These are phyloP conservation scores for Anneissia japonica DNA, from an alignment of 35 echinoderm and acorn worm species.

Conservation along the genomic window DNA sequence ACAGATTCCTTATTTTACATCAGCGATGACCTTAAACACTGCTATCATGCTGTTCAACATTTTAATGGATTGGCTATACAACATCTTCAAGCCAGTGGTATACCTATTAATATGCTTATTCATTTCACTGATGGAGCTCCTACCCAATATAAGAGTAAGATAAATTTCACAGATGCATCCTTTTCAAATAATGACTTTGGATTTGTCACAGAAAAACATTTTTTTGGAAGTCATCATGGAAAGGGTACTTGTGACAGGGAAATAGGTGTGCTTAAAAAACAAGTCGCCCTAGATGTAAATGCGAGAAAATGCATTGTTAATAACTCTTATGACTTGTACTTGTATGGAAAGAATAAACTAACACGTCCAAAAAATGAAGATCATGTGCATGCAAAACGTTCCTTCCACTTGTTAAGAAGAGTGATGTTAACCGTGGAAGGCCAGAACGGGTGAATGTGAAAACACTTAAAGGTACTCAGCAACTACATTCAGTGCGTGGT, in stretches of 20 bases:
- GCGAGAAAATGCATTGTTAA: not conserved
- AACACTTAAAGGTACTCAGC: not conserved
- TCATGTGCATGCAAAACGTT: constrained; percentile 2
- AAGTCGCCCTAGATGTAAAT: not conserved
- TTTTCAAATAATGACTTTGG: constrained; percentile 22
- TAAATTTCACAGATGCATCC: constrained; percentile 23
- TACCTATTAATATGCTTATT: constrained; percentile 15
- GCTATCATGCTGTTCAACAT: constrained; percentile 25
- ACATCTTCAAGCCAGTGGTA: not conserved
- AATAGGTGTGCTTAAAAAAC: constrained; percentile 63
- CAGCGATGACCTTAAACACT: constrained; percentile 22
- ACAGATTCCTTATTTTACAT: constrained; percentile 4
- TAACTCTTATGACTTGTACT: not conserved
- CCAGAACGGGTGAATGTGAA: not conserved
- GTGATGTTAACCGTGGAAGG: not conserved
- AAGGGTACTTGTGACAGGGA: constrained; percentile 57
- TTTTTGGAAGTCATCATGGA: constrained; percentile 54
- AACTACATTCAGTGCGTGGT: not conserved
- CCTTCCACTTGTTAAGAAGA: not conserved
- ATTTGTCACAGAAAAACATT: constrained; percentile 41
- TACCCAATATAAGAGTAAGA: constrained; percentile 53
- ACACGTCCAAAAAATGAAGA: not conserved
- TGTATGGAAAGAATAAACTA: not conserved
- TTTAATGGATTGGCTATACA: not conserved
- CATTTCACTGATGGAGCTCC: constrained; percentile 26